Conservation (phyloP, 2,797 vertebrate genomes). For the Sebastes vulpes region DNA sequence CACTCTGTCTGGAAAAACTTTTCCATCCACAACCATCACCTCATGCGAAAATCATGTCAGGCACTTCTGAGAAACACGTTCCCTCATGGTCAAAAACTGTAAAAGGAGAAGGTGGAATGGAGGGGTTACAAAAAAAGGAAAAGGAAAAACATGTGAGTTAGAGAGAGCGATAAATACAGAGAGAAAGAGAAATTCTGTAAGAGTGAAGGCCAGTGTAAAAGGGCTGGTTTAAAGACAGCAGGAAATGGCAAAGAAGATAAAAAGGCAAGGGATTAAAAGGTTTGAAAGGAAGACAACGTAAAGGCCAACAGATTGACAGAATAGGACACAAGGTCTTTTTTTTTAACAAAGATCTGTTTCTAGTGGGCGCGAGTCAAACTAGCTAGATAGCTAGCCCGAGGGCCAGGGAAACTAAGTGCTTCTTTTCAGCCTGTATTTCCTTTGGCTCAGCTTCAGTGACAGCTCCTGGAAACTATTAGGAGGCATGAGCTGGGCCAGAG, state of each 20-base stretch:
- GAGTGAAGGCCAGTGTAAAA: constrained; percentile 10
- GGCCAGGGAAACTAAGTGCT: constrained; percentile 49
- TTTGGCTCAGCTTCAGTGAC: constrained; percentile 64
- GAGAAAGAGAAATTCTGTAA: neutral
- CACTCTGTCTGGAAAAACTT: constrained; percentile 27
- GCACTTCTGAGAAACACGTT: constrained; percentile 28
- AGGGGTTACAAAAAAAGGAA: neutral
- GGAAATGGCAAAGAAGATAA: constrained; percentile 14
- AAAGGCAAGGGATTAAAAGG: constrained; percentile 23
- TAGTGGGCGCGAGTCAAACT: constrained; percentile 45
- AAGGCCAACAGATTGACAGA: constrained; percentile 28
- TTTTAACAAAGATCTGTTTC: constrained; percentile 22
- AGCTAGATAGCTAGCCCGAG: constrained; percentile 35
- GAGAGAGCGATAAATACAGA: neutral
- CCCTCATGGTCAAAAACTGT: constrained; percentile 10
- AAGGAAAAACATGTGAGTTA: neutral
- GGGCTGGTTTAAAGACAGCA: constrained; percentile 6
- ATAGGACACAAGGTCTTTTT: constrained; percentile 30
- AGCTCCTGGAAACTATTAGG: constrained; percentile 73
- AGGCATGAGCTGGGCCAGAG: constrained; percentile 41
- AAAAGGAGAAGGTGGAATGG: constrained; percentile 3
- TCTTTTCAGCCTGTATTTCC: constrained; percentile 66
- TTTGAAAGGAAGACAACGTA: constrained; percentile 12
- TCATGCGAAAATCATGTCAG: constrained; percentile 19
- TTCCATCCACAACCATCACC: constrained; percentile 35